Conservation (phyloP, 2,113 vertebrate genomes). For the Silurus glanis region DNA sequence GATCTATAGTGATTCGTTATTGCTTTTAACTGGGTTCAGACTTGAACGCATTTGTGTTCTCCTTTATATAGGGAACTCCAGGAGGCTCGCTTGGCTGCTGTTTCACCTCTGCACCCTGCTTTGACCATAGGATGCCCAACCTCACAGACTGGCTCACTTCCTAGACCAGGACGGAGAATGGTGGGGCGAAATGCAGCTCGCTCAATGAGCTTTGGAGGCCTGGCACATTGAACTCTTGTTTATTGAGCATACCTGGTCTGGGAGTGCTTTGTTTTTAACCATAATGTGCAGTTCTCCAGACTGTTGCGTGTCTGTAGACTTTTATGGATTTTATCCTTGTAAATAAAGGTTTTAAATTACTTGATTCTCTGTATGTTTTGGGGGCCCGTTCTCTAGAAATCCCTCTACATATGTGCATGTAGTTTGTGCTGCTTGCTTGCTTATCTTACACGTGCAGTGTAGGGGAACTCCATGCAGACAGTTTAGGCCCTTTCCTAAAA, state of each 20-base stretch:
- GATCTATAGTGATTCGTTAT: neutral
- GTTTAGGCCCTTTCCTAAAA: too few relatives aligned
- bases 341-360: constrained; percentile 75
- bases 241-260: neutral
- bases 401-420: neutral
- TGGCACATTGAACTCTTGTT: constrained; percentile 37
- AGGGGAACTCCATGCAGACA: neutral
- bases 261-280: neutral
- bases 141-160: constrained; percentile 54
- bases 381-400: neutral
- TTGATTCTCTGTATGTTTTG: neutral
- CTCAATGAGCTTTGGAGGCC: constrained; percentile 80
- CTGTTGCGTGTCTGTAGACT: neutral
- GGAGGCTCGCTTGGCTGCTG: constrained; percentile 79
- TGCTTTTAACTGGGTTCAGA: neutral
- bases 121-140: constrained; percentile 47
- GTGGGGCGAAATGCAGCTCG: constrained; percentile 76
- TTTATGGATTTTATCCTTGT: constrained; percentile 55
- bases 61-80: constrained; percentile 78
- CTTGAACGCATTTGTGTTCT: neutral
- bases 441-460: constrained; percentile 14
- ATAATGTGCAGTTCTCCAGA: neutral
- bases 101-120: constrained; percentile 63
- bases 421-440: neutral
- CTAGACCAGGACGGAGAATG: constrained; percentile 66